Conservation (phyloP, 2,888 invertebrate species). For the Zhengitettix transpicula region DNA sequence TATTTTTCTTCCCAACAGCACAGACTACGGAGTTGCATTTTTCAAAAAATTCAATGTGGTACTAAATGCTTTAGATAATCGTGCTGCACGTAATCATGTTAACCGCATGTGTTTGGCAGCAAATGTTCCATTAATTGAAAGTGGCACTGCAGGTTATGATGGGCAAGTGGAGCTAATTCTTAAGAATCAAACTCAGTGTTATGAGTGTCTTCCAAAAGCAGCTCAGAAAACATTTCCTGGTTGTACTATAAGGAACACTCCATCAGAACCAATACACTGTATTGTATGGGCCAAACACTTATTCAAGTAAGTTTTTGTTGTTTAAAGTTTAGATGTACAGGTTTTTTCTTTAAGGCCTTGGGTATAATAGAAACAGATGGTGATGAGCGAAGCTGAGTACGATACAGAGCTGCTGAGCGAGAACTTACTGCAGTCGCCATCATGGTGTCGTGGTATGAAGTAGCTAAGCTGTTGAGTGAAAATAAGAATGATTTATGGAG, state of each 20-base stretch:
- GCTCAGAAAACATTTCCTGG: conserved; percentile 89
- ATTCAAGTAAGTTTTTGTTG: conserved; percentile 57
- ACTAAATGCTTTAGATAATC: conserved; percentile 92
- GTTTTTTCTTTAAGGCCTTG: no score
- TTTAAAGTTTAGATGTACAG: no score
- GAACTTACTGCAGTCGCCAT: no score
- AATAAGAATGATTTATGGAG: no score
- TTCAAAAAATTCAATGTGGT: conserved; percentile 85
- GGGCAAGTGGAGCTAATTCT: conserved; percentile 88
- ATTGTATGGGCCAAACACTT: conserved; percentile 99
- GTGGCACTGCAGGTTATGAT: conserved; percentile 91
- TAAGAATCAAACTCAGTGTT: conserved; percentile 83
- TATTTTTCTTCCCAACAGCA: conserved; percentile 33
- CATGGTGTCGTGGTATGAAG: no score
- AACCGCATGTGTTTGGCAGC: conserved; percentile 97
- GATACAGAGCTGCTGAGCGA: no score
- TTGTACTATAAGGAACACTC: conserved; percentile 97
- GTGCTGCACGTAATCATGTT: conserved; percentile 92
- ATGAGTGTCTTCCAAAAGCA: conserved; percentile 88
- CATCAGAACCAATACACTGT: conserved; percentile 97
- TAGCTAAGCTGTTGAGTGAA: no score
- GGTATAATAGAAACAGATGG: no score
- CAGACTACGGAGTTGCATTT: conserved; percentile 77
- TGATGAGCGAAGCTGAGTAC: no score
- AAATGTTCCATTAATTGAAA: conserved; percentile 85